Evolutionary conservation across 2,797 vertebrate genomes (phyloP).

Genomic region (Corythornis leucogaster): DNA sequence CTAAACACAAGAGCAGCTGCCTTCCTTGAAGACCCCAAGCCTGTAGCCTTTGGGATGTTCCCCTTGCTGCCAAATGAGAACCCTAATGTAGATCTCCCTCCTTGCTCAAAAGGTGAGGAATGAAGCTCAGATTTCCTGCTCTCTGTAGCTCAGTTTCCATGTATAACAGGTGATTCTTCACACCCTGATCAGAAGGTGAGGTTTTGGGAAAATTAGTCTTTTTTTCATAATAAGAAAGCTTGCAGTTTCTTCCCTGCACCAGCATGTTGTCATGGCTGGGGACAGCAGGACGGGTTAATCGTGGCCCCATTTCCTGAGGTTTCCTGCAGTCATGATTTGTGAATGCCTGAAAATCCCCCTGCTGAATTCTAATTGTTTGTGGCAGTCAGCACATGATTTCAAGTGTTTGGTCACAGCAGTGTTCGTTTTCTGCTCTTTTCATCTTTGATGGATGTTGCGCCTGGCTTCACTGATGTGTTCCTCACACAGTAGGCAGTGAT

Average conservation of each 20-base stretch:
- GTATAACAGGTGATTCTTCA: background rate
- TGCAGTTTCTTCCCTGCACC: background rate
- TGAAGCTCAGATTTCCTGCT: background rate
- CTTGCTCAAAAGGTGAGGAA: background rate
- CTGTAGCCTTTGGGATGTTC: background rate
- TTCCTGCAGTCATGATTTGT: slow-evolving; percentile 68
- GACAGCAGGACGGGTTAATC: slow-evolving; percentile 63
- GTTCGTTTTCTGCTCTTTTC: slow-evolving; percentile 73
- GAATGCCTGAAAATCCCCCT: slow-evolving; percentile 66
- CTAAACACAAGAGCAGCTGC: background rate
- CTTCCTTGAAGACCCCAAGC: background rate
- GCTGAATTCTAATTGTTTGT: slow-evolving; percentile 76
- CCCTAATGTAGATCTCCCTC: background rate
- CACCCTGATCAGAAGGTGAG: background rate
- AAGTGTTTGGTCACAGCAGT: slow-evolving; percentile 76
- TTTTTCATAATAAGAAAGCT: background rate
- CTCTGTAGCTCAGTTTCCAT: background rate
- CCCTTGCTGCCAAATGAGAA: background rate
- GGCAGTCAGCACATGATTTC: slow-evolving; percentile 72
- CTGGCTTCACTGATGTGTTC: slow-evolving; percentile 71
- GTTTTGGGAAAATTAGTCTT: background rate
- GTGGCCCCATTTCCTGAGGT: slow-evolving; percentile 48
- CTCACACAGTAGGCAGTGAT: slow-evolving; percentile 60
- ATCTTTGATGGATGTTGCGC: slow-evolving; percentile 75
- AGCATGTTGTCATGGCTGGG: background rate